Evolutionary conservation across 2,888 invertebrate species (phyloP).

Genomic region (Itoplectis maculator): DNA sequence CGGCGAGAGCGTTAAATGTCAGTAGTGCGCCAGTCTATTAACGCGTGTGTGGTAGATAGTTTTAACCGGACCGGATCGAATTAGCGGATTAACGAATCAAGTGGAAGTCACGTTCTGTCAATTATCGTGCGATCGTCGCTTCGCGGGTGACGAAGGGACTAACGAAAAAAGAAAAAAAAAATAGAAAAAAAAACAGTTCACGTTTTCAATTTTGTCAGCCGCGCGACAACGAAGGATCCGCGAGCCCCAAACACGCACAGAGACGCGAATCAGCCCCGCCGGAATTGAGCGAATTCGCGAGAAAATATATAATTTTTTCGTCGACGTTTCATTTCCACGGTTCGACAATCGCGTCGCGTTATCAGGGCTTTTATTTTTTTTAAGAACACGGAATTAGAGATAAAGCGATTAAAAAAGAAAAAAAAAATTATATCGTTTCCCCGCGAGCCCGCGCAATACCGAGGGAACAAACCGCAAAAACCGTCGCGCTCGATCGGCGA

Average conservation of each 20-base stretch:
- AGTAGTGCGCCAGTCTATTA: conserved; percentile 65
- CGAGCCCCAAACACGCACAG: conserved; percentile 49
- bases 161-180: too few species aligned
- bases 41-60: conserved; percentile 60
- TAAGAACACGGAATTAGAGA: conserved; percentile 26
- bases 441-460: conserved; percentile 47
- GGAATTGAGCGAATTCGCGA: too few species aligned
- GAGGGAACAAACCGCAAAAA: background rate
- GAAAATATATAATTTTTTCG: too few species aligned
- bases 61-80: conserved; percentile 47
- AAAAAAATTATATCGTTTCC: conserved; percentile 16
- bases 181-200: background rate
- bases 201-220: background rate
- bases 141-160: too few species aligned
- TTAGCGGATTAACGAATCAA: conserved; percentile 34
- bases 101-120: conserved; percentile 17
- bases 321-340: too few species aligned
- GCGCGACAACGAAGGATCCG: background rate
- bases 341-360: conserved; percentile 22
- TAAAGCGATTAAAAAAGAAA: too few species aligned
- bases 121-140: conserved; percentile 35
- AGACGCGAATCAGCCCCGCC: too few species aligned
- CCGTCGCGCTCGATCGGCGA: conserved; percentile 26
- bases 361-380: conserved; percentile 56
- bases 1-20: conserved; percentile 18